Conservation (phyloP, 1,140 invertebrate genomes). For the Brachionus paranguensis region DNA sequence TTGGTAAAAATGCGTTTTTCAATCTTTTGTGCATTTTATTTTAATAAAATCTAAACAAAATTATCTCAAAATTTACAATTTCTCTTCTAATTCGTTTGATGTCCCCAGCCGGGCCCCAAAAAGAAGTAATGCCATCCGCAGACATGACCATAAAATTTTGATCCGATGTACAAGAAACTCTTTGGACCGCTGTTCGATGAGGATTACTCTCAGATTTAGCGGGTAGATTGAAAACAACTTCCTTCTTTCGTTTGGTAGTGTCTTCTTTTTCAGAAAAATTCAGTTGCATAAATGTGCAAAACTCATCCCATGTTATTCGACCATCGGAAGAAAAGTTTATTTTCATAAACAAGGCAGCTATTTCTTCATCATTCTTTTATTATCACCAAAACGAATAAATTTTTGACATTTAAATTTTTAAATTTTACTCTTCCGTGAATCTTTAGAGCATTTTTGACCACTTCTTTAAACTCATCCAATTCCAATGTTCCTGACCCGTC, state of each 20-base stretch:
- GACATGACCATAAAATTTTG: slow-evolving; percentile 52
- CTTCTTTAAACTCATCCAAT: slow-evolving; percentile 50
- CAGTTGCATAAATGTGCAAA: slow-evolving; percentile 56
- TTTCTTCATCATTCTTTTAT: slow-evolving; percentile 48
- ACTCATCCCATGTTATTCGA: slow-evolving; percentile 54
- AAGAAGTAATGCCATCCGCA: slow-evolving; percentile 53
- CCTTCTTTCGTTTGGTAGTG: slow-evolving; percentile 46
- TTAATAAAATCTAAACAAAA: neutral
- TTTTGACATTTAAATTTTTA: neutral
- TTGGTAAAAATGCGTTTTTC: neutral
- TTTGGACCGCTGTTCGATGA: slow-evolving; percentile 50
- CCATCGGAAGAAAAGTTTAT: slow-evolving; percentile 55
- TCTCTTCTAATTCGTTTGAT: slow-evolving; percentile 49
- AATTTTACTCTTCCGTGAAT: slow-evolving; percentile 11
- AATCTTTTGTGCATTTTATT: neutral
- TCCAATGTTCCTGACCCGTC: slow-evolving; percentile 50
- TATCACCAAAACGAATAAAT: neutral
- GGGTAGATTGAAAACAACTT: slow-evolving; percentile 52
- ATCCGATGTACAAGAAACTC: slow-evolving; percentile 49
- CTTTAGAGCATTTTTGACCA: slow-evolving; percentile 45
- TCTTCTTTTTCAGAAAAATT: slow-evolving; percentile 55
- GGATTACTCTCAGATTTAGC: slow-evolving; percentile 50
- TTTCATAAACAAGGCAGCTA: slow-evolving; percentile 54
- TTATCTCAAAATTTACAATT: slow-evolving; percentile 45
- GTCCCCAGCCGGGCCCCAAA: slow-evolving; percentile 50